Percentiles rank a stretch among this genome's conserved stretches.
These are phyloP conservation scores for Apogon hyalosoma DNA, from an alignment of 2,797 vertebrate genomes.

Conservation along the genomic window DNA sequence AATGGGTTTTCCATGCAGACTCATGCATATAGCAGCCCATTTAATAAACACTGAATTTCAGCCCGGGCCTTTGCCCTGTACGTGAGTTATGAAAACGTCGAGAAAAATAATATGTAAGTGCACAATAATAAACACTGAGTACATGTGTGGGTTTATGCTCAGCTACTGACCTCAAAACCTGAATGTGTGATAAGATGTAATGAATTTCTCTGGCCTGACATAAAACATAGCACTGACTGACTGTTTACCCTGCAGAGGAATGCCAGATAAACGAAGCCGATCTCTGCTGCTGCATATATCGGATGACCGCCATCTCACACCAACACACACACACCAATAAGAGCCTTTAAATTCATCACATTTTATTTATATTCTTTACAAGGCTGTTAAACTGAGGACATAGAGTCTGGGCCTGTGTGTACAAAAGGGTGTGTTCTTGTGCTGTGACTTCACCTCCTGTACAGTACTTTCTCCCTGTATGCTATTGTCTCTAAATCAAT, in stretches of 20 bases:
- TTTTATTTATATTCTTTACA: slow-evolving; percentile 60
- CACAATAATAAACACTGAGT: slow-evolving; percentile 65
- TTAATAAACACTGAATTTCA: slow-evolving; percentile 55
- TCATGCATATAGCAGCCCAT: slow-evolving; percentile 20
- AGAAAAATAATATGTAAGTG: slow-evolving; percentile 66
- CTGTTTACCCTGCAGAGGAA: slow-evolving; percentile 61
- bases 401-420: slow-evolving; percentile 43
- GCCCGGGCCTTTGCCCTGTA: slow-evolving; percentile 45
- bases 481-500: slow-evolving; percentile 56
- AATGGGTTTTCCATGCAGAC: slow-evolving; percentile 49
- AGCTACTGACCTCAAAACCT: slow-evolving; percentile 65
- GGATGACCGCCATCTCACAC: slow-evolving; percentile 48
- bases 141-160: slow-evolving; percentile 50
- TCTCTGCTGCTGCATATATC: slow-evolving; percentile 33
- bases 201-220: slow-evolving; percentile 74
- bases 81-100: slow-evolving; percentile 52
- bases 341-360: slow-evolving; percentile 46
- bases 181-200: slow-evolving; percentile 74
- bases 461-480: background rate
- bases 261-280: slow-evolving; percentile 45
- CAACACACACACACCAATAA: slow-evolving; percentile 25
- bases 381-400: slow-evolving; percentile 55
- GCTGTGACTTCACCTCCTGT: slow-evolving; percentile 7
- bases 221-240: slow-evolving; percentile 59
- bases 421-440: slow-evolving; percentile 8